These are phyloP conservation scores for Mola mola DNA, from an alignment of 2,113 vertebrate genomes.

Conservation along the genomic window DNA sequence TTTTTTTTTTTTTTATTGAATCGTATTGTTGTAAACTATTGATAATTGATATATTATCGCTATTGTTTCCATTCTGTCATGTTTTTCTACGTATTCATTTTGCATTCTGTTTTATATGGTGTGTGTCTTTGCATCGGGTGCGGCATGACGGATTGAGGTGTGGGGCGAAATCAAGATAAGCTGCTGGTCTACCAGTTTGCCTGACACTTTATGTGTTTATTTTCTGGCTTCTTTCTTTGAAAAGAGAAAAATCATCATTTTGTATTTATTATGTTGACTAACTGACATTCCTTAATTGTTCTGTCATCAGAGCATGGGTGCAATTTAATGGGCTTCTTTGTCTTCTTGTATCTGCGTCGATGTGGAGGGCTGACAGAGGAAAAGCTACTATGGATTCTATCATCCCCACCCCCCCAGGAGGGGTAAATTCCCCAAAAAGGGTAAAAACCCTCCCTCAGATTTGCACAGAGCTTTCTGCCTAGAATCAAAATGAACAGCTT, in stretches of 20 bases:
- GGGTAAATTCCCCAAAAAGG: constrained; percentile 35
- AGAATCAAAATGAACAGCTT: constrained; percentile 50
- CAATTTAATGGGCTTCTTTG: constrained; percentile 50
- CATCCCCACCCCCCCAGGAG: constrained; percentile 11
- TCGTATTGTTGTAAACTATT: constrained; percentile 64
- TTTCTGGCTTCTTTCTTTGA: constrained; percentile 36
- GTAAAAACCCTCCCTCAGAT: constrained; percentile 57
- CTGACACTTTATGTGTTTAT: constrained; percentile 51
- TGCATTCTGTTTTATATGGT: constrained; percentile 49
- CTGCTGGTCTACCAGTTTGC: constrained; percentile 51
- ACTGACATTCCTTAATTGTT: constrained; percentile 60
- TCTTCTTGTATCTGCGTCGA: constrained; percentile 50
- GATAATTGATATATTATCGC: constrained; percentile 66
- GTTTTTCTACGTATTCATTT: constrained; percentile 60
- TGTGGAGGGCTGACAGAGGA: constrained; percentile 34
- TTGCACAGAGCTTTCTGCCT: constrained; percentile 65
- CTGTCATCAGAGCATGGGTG: constrained; percentile 44
- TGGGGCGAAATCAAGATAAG: constrained; percentile 26
- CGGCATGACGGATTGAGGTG: constrained; percentile 33
- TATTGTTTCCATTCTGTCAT: constrained; percentile 53
- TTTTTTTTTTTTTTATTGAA: constrained; percentile 61
- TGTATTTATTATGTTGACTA: constrained; percentile 46
- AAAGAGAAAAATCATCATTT: constrained; percentile 42
- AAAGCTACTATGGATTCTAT: constrained; percentile 35
- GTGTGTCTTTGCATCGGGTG: constrained; percentile 45